A percentile compares a stretch with the other conserved stretches of the same genome.
phyloP scores from a whole-genome alignment of 2,113 vertebrate genomes.

The Chinchilla lanigera region DNA sequence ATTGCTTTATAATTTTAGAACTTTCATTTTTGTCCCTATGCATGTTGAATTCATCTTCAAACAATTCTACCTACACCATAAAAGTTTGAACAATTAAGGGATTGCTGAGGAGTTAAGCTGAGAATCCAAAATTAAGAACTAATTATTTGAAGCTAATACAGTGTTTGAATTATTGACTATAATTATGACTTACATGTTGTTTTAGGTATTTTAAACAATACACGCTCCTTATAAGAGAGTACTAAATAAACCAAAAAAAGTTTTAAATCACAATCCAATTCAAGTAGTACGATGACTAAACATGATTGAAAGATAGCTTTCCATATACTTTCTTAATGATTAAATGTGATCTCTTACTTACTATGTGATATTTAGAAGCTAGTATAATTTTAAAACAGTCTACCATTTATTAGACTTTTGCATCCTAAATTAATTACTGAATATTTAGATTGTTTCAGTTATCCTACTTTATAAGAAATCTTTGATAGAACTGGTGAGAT shows the following conservation, averaged over 20 bases:
- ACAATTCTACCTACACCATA: not conserved
- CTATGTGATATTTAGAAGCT: not conserved
- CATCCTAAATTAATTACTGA: not conserved
- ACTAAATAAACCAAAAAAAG: not conserved
- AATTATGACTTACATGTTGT: not conserved
- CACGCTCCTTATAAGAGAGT: not conserved
- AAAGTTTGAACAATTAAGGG: conserved; percentile 38
- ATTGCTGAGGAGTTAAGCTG: not conserved
- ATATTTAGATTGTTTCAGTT: conserved; percentile 13
- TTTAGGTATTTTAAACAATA: not conserved
- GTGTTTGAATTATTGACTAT: not conserved
- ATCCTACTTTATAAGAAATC: conserved; percentile 8
- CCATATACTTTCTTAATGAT: not conserved
- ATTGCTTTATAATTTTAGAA: not conserved
- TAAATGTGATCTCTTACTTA: not conserved
- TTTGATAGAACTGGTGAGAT: not conserved
- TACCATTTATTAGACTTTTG: not conserved
- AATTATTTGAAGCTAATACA: conserved; percentile 8
- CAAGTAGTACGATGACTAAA: not conserved
- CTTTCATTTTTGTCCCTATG: not conserved
- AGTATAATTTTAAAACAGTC: not conserved
- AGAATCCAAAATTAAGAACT: not conserved
- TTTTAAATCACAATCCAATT: not conserved
- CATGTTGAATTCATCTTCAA: not conserved
- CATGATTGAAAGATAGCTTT: not conserved